phyloP scores from a whole-genome alignment of 2,888 invertebrate genomes.

The Drosophila cognata region DNA sequence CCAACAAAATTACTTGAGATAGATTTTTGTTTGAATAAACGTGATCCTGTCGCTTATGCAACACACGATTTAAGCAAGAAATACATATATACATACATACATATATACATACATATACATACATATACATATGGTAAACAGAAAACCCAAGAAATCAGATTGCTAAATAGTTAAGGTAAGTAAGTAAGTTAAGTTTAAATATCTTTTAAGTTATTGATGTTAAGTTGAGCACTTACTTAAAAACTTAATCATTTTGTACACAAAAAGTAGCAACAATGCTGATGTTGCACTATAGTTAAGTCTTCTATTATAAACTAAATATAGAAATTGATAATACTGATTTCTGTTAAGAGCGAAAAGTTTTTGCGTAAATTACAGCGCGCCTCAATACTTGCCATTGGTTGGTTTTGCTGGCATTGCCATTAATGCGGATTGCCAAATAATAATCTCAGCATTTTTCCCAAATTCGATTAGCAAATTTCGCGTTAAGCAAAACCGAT shows the following conservation, averaged over 20 bases:
- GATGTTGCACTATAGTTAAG: background rate
- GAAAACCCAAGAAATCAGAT: background rate
- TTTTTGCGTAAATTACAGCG: background rate
- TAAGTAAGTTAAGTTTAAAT: background rate
- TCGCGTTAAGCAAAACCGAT: constrained; percentile 29
- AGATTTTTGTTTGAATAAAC: background rate
- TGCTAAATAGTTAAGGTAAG: background rate
- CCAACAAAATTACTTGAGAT: constrained; percentile 12
- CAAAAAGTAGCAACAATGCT: background rate
- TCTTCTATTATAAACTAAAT: background rate
- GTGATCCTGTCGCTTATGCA: background rate
- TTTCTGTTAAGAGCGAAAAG: background rate
- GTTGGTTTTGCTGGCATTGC: background rate
- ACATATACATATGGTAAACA: background rate
- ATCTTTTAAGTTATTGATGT: background rate
- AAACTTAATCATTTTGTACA: background rate
- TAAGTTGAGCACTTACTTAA: background rate
- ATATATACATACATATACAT: background rate
- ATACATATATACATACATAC: background rate
- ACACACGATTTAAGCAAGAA: background rate
- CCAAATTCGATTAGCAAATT: constrained; percentile 23
- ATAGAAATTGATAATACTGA: background rate
- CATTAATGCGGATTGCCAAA: constrained; percentile 15
- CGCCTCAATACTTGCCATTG: background rate
- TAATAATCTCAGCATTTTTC: constrained; percentile 13